These are phyloP conservation scores for Folsomia manolachei DNA, from an alignment of 2,888 invertebrate species.

Conservation along the genomic window DNA sequence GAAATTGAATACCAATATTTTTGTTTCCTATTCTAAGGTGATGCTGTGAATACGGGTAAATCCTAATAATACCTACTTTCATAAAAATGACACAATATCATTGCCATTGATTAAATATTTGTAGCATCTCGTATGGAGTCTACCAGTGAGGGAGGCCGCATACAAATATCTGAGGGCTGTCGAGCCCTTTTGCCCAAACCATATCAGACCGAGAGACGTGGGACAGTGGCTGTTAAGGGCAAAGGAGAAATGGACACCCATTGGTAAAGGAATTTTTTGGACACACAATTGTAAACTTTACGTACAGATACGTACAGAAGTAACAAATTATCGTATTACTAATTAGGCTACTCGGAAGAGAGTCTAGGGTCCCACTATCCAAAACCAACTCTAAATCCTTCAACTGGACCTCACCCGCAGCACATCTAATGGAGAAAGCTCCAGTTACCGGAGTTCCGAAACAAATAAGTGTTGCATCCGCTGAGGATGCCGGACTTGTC, in stretches of 20 bases:
- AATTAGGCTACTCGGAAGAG: constrained; percentile 77
- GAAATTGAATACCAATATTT: no score
- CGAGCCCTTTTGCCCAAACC: constrained; percentile 69
- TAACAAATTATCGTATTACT: no score
- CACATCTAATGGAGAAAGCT: background rate
- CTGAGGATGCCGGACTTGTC: background rate
- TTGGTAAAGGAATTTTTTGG: no score
- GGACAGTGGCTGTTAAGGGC: constrained; percentile 67
- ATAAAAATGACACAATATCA: constrained; percentile 19
- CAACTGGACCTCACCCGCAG: constrained; percentile 25
- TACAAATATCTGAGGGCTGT: constrained; percentile 90
- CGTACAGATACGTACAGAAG: no score
- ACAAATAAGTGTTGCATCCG: constrained; percentile 8
- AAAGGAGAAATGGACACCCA: constrained; percentile 62
- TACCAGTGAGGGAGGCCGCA: constrained; percentile 86
- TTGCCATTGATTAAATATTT: constrained; percentile 6
- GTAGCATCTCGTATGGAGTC: constrained; percentile 86
- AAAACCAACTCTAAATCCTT: constrained; percentile 28
- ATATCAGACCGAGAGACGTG: constrained; percentile 56
- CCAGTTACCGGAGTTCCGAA: background rate
- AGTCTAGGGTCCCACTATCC: constrained; percentile 62
- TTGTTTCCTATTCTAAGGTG: no score
- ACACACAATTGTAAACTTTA: no score
- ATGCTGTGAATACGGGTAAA: constrained; percentile 74
- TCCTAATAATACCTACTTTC: no score